Conservation (phyloP, 2,113 vertebrate species). For the Crocuta crocuta region DNA sequence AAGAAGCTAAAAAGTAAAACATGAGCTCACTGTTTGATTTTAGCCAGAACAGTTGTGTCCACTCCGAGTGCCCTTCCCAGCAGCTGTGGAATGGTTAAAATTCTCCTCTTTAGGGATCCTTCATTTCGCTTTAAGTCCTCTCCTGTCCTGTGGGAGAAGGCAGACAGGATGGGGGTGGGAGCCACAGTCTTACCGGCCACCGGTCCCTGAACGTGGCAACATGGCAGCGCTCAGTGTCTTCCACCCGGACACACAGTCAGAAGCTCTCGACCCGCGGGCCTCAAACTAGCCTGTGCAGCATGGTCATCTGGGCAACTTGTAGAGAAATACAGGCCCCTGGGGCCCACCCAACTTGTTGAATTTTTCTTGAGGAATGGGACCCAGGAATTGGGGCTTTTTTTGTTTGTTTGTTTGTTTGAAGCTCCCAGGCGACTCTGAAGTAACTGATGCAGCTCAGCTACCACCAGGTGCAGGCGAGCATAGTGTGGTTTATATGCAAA, state of each 20-base stretch:
- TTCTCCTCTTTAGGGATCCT: background rate
- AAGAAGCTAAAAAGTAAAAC: background rate
- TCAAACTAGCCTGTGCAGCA: background rate
- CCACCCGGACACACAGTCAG: background rate
- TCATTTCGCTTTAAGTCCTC: background rate
- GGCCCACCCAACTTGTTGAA: background rate
- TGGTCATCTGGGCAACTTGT: no score
- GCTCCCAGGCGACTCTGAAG: background rate
- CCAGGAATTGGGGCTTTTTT: background rate
- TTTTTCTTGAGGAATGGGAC: no score
- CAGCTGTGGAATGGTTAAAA: background rate
- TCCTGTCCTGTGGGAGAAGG: background rate
- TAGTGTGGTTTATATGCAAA: background rate
- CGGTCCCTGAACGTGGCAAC: background rate
- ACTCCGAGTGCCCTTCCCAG: background rate
- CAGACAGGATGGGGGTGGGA: background rate
- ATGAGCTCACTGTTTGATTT: background rate
- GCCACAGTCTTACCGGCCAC: background rate
- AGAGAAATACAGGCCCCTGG: background rate
- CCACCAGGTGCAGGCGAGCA: background rate
- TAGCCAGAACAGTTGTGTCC: background rate
- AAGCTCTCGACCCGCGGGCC: background rate
- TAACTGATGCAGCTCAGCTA: accelerated
- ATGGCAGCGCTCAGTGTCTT: background rate
- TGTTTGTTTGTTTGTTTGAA: background rate